Conservation (phyloP, 2,888 invertebrate genomes). For the Caenorhabditis zanzibari region DNA sequence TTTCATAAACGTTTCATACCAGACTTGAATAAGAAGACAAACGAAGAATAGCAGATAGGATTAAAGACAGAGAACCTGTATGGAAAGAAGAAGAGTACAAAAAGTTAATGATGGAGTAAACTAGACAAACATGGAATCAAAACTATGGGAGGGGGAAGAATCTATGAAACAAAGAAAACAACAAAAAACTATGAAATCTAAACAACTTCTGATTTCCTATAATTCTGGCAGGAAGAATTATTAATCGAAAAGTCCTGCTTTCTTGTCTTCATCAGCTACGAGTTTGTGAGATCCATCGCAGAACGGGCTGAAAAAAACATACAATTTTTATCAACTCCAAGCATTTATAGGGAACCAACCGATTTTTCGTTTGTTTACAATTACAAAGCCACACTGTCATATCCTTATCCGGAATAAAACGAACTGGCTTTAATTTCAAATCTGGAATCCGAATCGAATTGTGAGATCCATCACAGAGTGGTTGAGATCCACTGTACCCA, state of each 20-base stretch:
- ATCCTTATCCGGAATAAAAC: constrained; percentile 89
- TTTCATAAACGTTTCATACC: constrained; percentile 2
- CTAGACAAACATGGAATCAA: constrained; percentile 14
- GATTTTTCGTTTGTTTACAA: constrained; percentile 91
- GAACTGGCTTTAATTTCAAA: constrained; percentile 88
- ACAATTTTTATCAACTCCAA: neutral
- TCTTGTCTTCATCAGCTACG: constrained; percentile 77
- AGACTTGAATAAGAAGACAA: neutral
- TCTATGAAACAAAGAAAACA: constrained; percentile 17
- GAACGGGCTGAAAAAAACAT: constrained; percentile 88
- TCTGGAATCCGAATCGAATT: constrained; percentile 84
- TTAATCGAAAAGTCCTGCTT: constrained; percentile 76
- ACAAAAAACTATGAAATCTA: constrained; percentile 12
- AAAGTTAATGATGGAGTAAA: constrained; percentile 34
- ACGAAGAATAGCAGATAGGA: constrained; percentile 13
- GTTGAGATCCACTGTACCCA: constrained; percentile 92
- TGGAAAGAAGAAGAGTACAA: constrained; percentile 19
- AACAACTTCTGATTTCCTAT: neutral
- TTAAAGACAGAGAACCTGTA: constrained; percentile 45
- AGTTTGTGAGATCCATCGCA: constrained; percentile 95
- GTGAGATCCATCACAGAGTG: constrained; percentile 96
- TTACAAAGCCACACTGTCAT: constrained; percentile 97
- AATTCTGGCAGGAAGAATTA: neutral
- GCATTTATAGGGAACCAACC: constrained; percentile 29
- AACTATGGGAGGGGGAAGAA: constrained; percentile 13